phyloP scores from a whole-genome alignment of 1,140 invertebrate genomes.

The Brachionus rotundiformis region DNA sequence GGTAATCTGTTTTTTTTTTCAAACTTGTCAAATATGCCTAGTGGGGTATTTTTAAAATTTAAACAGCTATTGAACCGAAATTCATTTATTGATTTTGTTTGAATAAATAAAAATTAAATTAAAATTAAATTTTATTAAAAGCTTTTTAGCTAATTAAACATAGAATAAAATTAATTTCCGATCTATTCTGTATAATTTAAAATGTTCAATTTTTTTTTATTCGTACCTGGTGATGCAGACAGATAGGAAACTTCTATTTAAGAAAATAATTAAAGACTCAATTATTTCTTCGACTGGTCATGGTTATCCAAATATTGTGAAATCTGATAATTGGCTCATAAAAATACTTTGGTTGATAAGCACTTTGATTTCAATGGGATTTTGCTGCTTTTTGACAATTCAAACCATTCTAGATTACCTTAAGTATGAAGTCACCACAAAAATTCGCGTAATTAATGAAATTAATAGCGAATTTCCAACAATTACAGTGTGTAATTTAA shows the following conservation, averaged over 20 bases:
- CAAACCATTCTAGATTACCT: neutral
- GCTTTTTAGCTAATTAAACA: neutral
- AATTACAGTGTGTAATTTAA: constrained; percentile 41
- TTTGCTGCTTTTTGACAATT: neutral
- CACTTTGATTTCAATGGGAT: neutral
- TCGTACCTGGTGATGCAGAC: neutral
- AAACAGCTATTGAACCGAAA: too few species aligned
- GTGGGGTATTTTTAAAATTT: neutral
- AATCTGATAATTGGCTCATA: neutral
- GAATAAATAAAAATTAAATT: neutral
- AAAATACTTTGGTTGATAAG: neutral
- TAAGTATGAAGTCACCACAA: constrained; percentile 25
- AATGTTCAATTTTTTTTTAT: too few species aligned
- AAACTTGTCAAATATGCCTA: neutral
- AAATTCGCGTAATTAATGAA: constrained; percentile 6
- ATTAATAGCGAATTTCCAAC: neutral
- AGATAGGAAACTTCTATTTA: neutral
- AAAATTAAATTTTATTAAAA: too few species aligned
- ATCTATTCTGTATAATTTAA: neutral
- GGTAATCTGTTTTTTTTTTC: neutral
- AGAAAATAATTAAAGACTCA: neutral
- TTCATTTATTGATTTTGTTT: too few species aligned
- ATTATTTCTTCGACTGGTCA: neutral
- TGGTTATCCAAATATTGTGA: neutral
- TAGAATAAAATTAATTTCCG: neutral